phyloP scores from a whole-genome alignment of 2,113 vertebrate species.

The Podiceps cristatus region DNA sequence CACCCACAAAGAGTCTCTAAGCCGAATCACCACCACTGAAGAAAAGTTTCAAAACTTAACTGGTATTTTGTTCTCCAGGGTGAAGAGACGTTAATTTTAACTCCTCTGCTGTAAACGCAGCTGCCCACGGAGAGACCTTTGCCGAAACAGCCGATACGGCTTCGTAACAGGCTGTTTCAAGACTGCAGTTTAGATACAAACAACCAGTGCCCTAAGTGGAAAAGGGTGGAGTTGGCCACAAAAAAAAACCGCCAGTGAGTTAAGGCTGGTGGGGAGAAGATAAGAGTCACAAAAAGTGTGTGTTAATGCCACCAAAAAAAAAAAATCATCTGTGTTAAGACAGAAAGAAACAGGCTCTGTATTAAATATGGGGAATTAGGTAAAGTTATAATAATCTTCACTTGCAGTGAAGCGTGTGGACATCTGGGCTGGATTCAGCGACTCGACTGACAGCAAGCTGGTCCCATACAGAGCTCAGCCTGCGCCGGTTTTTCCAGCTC shows the following conservation, averaged over 20 bases:
- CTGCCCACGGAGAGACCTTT: not conserved
- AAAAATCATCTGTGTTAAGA: not conserved
- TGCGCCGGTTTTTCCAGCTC: not conserved
- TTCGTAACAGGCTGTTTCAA: not conserved
- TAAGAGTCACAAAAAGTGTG: conserved; percentile 45
- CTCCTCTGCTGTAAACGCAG: not conserved
- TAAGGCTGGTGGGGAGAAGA: conserved; percentile 26
- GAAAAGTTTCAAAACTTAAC: conserved; percentile 34
- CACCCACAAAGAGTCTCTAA: not conserved
- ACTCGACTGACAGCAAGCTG: not conserved
- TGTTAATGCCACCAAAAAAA: not conserved
- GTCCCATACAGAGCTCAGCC: not conserved
- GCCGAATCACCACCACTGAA: not conserved
- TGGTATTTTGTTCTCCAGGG: not conserved
- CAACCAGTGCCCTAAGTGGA: not conserved
- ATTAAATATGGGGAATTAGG: not conserved
- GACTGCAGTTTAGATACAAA: conserved; percentile 32
- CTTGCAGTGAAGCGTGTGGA: not conserved
- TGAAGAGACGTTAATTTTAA: not conserved
- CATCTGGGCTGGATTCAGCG: not conserved
- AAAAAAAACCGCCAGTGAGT: conserved; percentile 54
- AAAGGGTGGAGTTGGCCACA: conserved; percentile 63
- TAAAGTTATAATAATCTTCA: not conserved
- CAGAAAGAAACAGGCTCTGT: not conserved
- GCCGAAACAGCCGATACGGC: fast-evolving